These are phyloP conservation scores for Lepidostoma basale DNA, from an alignment of 1,140 invertebrate species.

Conservation along the genomic window DNA sequence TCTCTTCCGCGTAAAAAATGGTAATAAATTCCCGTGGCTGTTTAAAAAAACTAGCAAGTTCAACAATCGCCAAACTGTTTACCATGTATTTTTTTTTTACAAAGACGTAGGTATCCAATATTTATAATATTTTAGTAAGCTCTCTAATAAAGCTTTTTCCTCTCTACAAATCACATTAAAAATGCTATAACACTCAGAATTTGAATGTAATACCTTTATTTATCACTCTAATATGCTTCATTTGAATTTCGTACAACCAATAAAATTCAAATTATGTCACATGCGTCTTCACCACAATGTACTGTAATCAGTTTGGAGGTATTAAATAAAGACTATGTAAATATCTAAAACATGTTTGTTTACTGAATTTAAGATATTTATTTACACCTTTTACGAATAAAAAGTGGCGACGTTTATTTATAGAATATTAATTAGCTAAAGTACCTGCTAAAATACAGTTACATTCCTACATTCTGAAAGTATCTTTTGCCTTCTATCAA, in stretches of 20 bases:
- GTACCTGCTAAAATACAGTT: no score
- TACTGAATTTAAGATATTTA: neutral
- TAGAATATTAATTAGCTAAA: no score
- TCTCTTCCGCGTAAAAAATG: no score
- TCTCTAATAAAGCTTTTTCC: neutral
- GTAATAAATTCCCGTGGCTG: no score
- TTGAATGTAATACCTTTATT: neutral
- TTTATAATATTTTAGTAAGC: neutral
- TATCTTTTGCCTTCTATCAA: no score
- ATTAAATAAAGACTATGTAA: constrained; percentile 3
- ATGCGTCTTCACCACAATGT: neutral
- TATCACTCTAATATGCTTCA: neutral
- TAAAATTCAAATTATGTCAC: neutral
- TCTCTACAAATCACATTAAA: neutral
- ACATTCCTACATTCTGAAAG: no score
- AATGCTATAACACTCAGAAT: neutral
- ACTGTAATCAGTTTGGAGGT: neutral
- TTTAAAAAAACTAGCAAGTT: no score
- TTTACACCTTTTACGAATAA: no score
- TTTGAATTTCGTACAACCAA: neutral
- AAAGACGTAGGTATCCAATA: no score
- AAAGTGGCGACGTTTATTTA: no score
- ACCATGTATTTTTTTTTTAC: no score
- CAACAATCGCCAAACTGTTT: no score
- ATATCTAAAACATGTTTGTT: neutral